Base-by-base conservation (phyloP, 2,888 invertebrate genomes). In the Drosophila stalkeri region DNA sequence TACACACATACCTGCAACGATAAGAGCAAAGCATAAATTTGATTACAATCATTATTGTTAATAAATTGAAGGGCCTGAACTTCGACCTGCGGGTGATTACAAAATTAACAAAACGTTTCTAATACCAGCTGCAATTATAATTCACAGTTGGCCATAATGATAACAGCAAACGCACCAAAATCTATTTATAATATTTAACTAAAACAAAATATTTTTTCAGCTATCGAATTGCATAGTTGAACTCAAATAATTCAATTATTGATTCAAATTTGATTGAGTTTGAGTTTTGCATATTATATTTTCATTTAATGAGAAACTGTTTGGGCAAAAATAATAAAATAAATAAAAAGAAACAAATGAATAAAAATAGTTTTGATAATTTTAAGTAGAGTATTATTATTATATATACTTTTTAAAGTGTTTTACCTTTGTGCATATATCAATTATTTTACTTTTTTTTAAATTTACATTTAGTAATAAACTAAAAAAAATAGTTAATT, bases 1-100 rank as follows among this genome's bases (percentile, higher is more conserved):
- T 68, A 57, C 27, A 51, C 74, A 74, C 86, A 65, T 72, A 85
- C 84, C 89, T 85, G 83, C 3, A 85, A 88, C 44, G 78, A 73
- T 27, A 82, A 72, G 35, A 70, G 55, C 18, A 69, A 57, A 49
- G 35, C 47, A 67, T 8, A 64, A 67, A 68, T 66, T 71, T 54
- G 69, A 80, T 86, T 82, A 85, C 43, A 68, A 70, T 71, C 31
- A 61, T 57, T 51, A 72, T 80, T 72, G 71, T 72, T 55, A 60
- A 72, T 63, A 66, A 47, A 72, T 64, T 55, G 16, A 44, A 60
- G 55, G 43, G 37, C 51, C 20, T 31, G 18, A 33, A 72, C 49
- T 46, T 12, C 23, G 33, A 51, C 49, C 37, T 51, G 51, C 33
- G 51, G 70, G 41, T 47, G 6, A 27, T 54, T 41, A 14, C 16